These are phyloP conservation scores for Neosilurus mollespiculum DNA, from an alignment of 2,797 vertebrate genomes.

Conservation along the genomic window DNA sequence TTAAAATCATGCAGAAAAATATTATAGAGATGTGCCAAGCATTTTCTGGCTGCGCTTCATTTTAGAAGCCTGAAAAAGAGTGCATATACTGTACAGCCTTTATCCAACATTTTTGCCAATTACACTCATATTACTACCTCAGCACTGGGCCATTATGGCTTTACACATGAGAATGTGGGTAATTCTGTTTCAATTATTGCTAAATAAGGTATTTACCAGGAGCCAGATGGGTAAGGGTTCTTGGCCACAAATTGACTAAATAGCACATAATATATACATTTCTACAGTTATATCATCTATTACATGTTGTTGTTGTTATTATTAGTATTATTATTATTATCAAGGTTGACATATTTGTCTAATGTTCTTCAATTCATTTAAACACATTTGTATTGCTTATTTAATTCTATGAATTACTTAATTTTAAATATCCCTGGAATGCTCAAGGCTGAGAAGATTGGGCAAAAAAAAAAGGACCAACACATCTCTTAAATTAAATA, in stretches of 20 bases:
- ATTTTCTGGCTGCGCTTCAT: conserved; percentile 3
- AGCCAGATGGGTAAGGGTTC: conserved; percentile 27
- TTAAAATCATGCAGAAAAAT: not conserved
- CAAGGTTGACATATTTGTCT: not conserved
- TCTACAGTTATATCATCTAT: conserved; percentile 4
- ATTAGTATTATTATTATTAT: not conserved
- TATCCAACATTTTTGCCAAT: conserved; percentile 30
- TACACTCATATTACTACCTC: conserved; percentile 30
- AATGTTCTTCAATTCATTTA: not conserved
- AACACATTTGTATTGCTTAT: conserved; percentile 24
- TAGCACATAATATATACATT: conserved; percentile 16
- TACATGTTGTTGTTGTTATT: conserved; percentile 1
- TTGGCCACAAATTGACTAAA: conserved; percentile 20
- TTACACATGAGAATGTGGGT: conserved; percentile 28
- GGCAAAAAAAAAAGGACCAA: conserved; percentile 2
- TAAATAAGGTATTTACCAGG: conserved; percentile 41
- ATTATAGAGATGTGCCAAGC: not conserved
- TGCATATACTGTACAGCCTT: not conserved
- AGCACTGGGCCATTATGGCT: conserved; percentile 25
- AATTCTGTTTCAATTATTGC: conserved; percentile 34
- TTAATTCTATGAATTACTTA: conserved; percentile 16
- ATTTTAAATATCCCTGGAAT: conserved; percentile 2
- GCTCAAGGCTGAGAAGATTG: conserved; percentile 7
- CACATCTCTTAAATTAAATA: conserved; percentile 7
- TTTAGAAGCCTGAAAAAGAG: not conserved